A percentile compares a stretch with the other conserved stretches of the same genome.
phyloP scores from a whole-genome alignment of 2,888 invertebrate genomes.

The Polyommatus iphigenia region DNA sequence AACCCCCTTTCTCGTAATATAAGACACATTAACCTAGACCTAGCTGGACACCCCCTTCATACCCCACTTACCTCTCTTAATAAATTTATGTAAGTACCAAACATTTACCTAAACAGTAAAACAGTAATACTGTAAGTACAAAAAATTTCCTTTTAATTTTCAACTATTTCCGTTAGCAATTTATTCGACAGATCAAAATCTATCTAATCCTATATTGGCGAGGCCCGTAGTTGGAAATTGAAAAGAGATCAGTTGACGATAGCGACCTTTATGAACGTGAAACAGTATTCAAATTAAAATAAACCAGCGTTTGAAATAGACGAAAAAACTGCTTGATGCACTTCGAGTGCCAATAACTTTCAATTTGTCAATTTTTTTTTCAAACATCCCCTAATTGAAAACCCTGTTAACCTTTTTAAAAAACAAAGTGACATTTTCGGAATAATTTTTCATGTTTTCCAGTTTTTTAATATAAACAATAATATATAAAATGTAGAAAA shows the following conservation, averaged over 20 bases:
- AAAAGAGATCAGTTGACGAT: constrained; percentile 4
- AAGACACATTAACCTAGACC: too few species aligned
- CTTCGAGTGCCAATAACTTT: not conserved
- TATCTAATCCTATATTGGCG: constrained; percentile 4
- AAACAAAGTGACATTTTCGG: not conserved
- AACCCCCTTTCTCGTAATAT: too few species aligned
- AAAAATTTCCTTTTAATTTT: not conserved
- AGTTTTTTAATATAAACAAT: too few species aligned
- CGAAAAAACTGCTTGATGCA: not conserved
- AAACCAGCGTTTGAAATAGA: not conserved
- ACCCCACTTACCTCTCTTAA: too few species aligned
- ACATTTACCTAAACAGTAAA: not conserved
- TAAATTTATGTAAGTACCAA: too few species aligned
- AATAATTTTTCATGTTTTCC: not conserved
- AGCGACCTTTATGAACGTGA: not conserved
- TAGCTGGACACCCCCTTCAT: too few species aligned
- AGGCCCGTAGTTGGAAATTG: constrained; percentile 5
- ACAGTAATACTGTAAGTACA: not conserved
- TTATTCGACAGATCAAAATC: not conserved
- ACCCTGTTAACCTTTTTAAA: not conserved
- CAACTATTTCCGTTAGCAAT: not conserved
- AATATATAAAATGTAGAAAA: too few species aligned
- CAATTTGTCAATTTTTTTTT: not conserved
- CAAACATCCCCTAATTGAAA: too few species aligned
- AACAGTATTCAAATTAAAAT: constrained; percentile 2